Base-by-base conservation (phyloP, 2,113 vertebrate species). In the Pelmatolapia mariae region DNA sequence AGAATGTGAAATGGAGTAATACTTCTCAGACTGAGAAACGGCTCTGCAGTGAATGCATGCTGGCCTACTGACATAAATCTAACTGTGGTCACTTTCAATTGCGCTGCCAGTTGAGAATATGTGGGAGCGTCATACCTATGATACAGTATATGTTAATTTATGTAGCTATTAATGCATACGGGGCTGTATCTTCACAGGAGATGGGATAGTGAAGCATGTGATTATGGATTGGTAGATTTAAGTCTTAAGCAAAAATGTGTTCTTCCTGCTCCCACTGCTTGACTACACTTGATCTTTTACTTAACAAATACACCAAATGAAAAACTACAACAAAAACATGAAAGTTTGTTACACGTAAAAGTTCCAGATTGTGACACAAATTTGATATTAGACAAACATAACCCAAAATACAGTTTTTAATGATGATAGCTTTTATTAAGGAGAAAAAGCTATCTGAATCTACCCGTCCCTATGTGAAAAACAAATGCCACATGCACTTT, bases 1-100 rank as follows among this genome's bases (percentile, higher is more conserved):
- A 84, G 92, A 94, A 94, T 94, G 93, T 93, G 91, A 95, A 95
- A 95, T 94, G 94, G 84, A 68, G 89, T 90, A 87, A 89, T 86
- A 89, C 66, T 91, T 83, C 71, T 82, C 59, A 24, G 61, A 84
- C 89, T 93, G 91, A 93, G 90, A 90, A 86, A 94, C 90, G 50
- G 86, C 90, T 89, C 80, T 40, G 87, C 86, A 79, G 92, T 89
- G 83, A 91, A 85, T 78, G 89, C 85, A 84, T 81, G 66, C 73
- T 76, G 68, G 56, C 86, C 86, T 76, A 54, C 66, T 89, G 86
- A 89, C 92, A 92, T 95, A 93, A 94, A 91, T 90, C 5, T 82
- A 16, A 63, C 89, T 81, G 84, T 90, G 91, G 89, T 94, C 93
- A 92, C 89, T 90, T 94, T 92, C 63, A 82, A 89, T 93, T 88